Base-by-base conservation (phyloP, 2,888 invertebrate species). In the Tetranychus piercei region DNA sequence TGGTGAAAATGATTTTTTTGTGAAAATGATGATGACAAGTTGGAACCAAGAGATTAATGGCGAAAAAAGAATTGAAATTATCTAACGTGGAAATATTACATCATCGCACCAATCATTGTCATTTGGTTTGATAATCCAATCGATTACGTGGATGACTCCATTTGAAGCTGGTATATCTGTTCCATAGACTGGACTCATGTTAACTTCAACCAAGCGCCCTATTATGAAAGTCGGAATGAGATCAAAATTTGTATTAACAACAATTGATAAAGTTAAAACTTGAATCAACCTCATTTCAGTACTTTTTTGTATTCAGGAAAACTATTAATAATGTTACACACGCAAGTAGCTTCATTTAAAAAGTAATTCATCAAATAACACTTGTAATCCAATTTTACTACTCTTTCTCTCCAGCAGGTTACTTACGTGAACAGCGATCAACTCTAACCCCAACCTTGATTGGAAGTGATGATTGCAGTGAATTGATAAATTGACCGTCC, bases 111-210 rank as follows among this genome's bases (percentile, higher is more conserved):
- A 79, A 18, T 77, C 77, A 22, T 77, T 72, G 74, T 79, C 79
- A 20, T 75, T 73, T 6, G 79, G 79, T 71, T 78, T 77, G 15
- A 79, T 71, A 23, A 79, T 77, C 79, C 79, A 79, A 67, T 79
- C 79, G 18, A 79, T 73, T 6, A 79, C 77, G 75, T 83, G 83
- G 34, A 83, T 80, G 44, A 83, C 81, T 9, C 83, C 83, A 78
- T 83, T 83, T 45, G 78, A 79, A 0, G 81, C 81, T 45, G 81
- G 78, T 23, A 81, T 80, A 77, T 83, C 82, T 5, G 79, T 78
- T 44, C 80, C 78, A 44, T 80, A 78, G 6, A 82, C 78, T 44
- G 80, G 80, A 18, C 81, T 81, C 43, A 81, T 80, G 71, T 81
- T 81, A 6, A 81, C 79, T 66, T 80, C 80, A 79, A 81, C 73